A percentile compares a stretch with the other conserved stretches of the same genome.
phyloP scores from a whole-genome alignment of 53 echinoderm and acorn worm genomes.

The Hippasteria phrygiana region DNA sequence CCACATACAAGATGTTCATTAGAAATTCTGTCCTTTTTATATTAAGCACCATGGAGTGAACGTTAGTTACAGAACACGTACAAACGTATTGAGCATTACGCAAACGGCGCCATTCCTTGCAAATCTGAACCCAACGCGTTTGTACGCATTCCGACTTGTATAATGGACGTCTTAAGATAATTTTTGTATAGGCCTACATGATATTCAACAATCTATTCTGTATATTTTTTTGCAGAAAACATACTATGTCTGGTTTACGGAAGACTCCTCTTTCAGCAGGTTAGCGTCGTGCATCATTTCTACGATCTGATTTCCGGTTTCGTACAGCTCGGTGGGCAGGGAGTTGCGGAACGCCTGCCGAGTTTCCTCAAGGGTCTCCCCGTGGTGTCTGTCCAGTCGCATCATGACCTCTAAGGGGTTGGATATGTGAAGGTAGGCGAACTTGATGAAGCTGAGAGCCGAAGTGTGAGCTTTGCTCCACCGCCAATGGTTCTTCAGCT shows the following conservation, averaged over 20 bases:
- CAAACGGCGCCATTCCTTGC: too few relatives aligned
- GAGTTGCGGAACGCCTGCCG: slow-evolving; percentile 81
- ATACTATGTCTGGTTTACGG: slow-evolving; percentile 43
- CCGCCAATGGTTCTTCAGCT: slow-evolving; percentile 80
- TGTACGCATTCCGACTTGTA: slow-evolving; percentile 2
- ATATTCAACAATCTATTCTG: not conserved
- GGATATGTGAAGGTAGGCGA: slow-evolving; percentile 94
- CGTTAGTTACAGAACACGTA: not conserved
- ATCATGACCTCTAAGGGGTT: slow-evolving; percentile 98
- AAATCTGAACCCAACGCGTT: not conserved
- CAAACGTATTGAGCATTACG: not conserved
- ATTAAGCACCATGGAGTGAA: slow-evolving; percentile 6
- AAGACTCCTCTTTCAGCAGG: slow-evolving; percentile 66
- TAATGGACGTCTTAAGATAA: not conserved
- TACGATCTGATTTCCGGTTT: slow-evolving; percentile 84
- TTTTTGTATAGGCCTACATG: not conserved
- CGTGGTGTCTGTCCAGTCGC: slow-evolving; percentile 84
- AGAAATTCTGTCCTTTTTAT: too few relatives aligned
- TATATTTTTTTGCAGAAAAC: slow-evolving; percentile 1
- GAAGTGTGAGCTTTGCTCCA: slow-evolving; percentile 88
- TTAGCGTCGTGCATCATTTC: slow-evolving; percentile 84
- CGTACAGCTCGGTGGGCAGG: slow-evolving; percentile 80
- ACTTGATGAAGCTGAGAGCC: slow-evolving; percentile 80
- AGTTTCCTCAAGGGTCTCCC: slow-evolving; percentile 83
- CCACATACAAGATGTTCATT: too few relatives aligned